A percentile compares a stretch with the other conserved stretches of the same genome.
Conservation (phyloP, 2,888 invertebrate species). For the Mythimna vitellina region DNA sequence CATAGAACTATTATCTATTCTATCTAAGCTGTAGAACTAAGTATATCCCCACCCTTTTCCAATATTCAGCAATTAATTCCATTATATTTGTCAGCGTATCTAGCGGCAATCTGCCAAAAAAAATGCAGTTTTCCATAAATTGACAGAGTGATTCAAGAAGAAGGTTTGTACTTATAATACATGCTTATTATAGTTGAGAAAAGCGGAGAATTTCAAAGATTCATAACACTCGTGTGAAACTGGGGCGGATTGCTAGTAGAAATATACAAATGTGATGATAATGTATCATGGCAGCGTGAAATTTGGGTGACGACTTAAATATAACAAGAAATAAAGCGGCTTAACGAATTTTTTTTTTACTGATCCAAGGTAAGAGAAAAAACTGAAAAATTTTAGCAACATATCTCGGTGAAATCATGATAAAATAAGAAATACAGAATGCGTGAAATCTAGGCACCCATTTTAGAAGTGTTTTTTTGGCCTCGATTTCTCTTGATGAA, state of each 20-base stretch:
- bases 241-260: neutral
- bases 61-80: too few relatives aligned
- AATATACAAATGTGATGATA: neutral
- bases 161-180: too few relatives aligned
- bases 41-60: too few relatives aligned
- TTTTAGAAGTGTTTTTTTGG: neutral
- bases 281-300: neutral
- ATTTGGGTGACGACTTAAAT: neutral
- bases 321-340: constrained; percentile 34
- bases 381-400: constrained; percentile 8
- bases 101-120: too few relatives aligned
- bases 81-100: too few relatives aligned
- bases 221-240: too few relatives aligned
- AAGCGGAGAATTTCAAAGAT: too few relatives aligned
- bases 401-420: constrained; percentile 2
- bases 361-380: constrained; percentile 18
- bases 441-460: neutral
- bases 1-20: too few relatives aligned
- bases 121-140: too few relatives aligned
- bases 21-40: too few relatives aligned
- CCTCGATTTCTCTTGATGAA: neutral
- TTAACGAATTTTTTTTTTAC: constrained; percentile 33
- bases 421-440: constrained; percentile 1
- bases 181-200: too few relatives aligned
- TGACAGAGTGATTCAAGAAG: too few relatives aligned